A percentile compares a stretch with the other conserved stretches of the same genome.
phyloP scores from a whole-genome alignment of 2,888 invertebrate genomes.

The Rhamphomyia laevipes region DNA sequence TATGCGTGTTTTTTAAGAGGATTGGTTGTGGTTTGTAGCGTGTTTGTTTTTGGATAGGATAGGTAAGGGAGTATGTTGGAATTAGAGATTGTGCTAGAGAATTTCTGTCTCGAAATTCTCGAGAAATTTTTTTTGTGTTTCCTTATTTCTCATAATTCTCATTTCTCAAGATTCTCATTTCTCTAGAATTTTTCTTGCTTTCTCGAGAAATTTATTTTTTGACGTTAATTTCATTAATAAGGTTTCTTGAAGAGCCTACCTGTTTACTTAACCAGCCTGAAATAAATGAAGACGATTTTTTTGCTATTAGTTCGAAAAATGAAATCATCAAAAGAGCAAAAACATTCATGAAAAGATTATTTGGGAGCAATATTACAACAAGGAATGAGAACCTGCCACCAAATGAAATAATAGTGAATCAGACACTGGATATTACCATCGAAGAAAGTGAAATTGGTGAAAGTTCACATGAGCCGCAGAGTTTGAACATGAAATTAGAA shows the following conservation, averaged over 20 bases:
- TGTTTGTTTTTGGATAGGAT: too few species aligned
- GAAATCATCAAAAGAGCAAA: neutral
- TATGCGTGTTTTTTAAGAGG: too few species aligned
- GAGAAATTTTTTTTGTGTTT: too few species aligned
- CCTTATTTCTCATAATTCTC: too few species aligned
- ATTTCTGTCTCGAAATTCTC: too few species aligned
- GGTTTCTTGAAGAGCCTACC: neutral
- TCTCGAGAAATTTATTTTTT: too few species aligned
- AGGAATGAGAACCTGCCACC: neutral
- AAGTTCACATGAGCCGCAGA: neutral
- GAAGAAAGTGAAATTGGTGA: neutral
- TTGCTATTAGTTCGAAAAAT: neutral
- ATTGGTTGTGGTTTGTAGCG: too few species aligned
- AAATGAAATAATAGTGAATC: neutral
- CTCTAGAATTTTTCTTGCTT: too few species aligned
- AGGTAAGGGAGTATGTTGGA: too few species aligned
- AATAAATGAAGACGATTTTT: neutral
- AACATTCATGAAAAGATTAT: neutral
- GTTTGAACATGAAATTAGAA: neutral
- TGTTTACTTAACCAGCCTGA: neutral
- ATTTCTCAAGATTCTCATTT: too few species aligned
- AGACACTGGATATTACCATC: neutral
- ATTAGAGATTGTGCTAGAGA: too few species aligned
- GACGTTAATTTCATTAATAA: neutral
- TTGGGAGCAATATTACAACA: neutral